These are phyloP conservation scores for Brachymystax lenok DNA, from an alignment of 2,797 vertebrate species.

Conservation along the genomic window DNA sequence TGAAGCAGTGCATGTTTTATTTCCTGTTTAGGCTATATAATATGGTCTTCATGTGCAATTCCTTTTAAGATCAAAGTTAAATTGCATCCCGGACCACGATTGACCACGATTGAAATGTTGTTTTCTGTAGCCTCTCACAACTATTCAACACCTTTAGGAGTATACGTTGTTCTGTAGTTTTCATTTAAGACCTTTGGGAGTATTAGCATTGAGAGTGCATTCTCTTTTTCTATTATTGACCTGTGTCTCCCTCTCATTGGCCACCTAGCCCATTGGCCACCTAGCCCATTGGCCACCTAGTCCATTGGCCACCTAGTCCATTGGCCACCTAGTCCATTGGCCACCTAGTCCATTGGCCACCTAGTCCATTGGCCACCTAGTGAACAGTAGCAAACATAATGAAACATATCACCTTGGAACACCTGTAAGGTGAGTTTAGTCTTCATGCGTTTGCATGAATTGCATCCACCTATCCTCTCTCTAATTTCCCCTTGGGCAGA, in stretches of 20 bases:
- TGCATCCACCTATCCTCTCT: slow-evolving; percentile 36
- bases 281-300: no score
- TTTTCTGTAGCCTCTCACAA: no score
- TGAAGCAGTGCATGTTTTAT: slow-evolving; percentile 51
- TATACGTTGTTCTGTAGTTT: neutral
- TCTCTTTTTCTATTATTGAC: slow-evolving; percentile 40
- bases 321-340: no score
- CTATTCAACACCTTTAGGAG: no score
- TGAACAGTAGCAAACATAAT: slow-evolving; percentile 35
- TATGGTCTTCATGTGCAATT: slow-evolving; percentile 68
- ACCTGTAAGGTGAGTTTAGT: slow-evolving; percentile 25
- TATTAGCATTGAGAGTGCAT: slow-evolving; percentile 15
- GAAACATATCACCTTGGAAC: slow-evolving; percentile 51
- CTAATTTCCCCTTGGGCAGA: slow-evolving; percentile 54
- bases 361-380: neutral
- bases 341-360: no score
- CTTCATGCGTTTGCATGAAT: slow-evolving; percentile 21
- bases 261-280: no score
- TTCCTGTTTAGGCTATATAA: slow-evolving; percentile 31
- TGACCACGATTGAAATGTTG: slow-evolving; percentile 11
- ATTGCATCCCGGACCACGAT: slow-evolving; percentile 62
- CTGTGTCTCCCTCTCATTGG: slow-evolving; percentile 32
- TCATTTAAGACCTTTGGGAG: neutral
- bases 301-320: no score
- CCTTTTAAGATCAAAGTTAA: slow-evolving; percentile 50